Evolutionary conservation across 1,140 invertebrate genomes (phyloP).

Genomic region (Zaprionus capensis): DNA sequence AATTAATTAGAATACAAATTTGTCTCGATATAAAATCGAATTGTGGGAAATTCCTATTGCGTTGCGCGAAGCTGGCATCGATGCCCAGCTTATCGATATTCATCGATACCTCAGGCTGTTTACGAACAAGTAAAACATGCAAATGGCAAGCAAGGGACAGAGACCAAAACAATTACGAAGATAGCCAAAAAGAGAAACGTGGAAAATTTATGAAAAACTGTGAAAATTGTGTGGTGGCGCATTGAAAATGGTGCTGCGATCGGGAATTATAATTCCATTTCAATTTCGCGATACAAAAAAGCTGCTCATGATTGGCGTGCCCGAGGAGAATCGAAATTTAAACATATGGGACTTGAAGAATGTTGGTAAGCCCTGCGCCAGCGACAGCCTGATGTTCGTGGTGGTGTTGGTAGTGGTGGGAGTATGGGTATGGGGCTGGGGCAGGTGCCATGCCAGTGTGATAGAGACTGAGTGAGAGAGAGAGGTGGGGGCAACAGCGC

Average conservation of each 20-base stretch:
- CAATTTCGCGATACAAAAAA: constrained; percentile 83
- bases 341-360: constrained; percentile 83
- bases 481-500: constrained; percentile 20
- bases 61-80: constrained; percentile 9
- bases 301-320: constrained; percentile 78
- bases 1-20: not conserved
- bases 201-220: constrained; percentile 78
- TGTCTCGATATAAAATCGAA: not conserved
- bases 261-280: constrained; percentile 83
- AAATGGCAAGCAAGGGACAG: constrained; percentile 58
- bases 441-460: constrained; percentile 14
- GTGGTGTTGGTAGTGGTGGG: constrained; percentile 4
- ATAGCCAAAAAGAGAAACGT: constrained; percentile 70
- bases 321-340: constrained; percentile 79
- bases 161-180: constrained; percentile 81
- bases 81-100: constrained; percentile 17
- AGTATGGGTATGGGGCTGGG: not conserved
- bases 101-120: constrained; percentile 52
- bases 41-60: not conserved
- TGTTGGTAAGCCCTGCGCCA: constrained; percentile 69
- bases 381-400: constrained; percentile 2
- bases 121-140: constrained; percentile 70
- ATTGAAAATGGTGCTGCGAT: constrained; percentile 81
- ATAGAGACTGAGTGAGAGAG: not conserved
- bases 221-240: constrained; percentile 79